Evolutionary conservation across 2,113 vertebrate species (phyloP).

Genomic region (Eurystomus gularis): DNA sequence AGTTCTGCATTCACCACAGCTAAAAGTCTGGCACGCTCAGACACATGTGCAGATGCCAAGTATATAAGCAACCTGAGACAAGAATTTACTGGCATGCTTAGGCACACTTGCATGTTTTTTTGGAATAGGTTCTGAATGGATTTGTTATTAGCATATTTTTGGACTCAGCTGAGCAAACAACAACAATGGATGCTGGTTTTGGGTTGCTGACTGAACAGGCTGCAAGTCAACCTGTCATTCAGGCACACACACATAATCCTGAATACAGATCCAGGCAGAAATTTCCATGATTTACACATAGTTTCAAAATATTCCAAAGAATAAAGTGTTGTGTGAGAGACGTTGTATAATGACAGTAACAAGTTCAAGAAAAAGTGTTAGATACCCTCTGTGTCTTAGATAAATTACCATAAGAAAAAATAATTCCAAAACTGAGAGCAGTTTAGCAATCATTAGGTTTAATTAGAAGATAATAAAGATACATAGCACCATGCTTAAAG

Average conservation of each 20-base stretch:
- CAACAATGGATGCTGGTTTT: not conserved
- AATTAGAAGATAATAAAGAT: not conserved
- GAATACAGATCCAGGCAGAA: not conserved
- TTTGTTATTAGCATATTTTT: not conserved
- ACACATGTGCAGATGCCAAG: not conserved
- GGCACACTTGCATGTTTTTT: not conserved
- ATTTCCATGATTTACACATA: fast-evolving
- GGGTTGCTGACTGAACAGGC: not conserved
- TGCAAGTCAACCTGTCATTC: not conserved
- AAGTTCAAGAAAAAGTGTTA: not conserved
- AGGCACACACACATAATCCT: not conserved
- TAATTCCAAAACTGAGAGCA: not conserved
- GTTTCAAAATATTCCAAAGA: not conserved
- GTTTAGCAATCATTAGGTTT: not conserved
- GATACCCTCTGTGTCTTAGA: not conserved
- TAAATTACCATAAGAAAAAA: not conserved
- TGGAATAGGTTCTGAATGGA: not conserved
- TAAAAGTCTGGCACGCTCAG: not conserved
- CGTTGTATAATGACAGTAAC: not conserved
- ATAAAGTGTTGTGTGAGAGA: not conserved
- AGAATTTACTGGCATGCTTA: not conserved
- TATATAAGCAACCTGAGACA: not conserved
- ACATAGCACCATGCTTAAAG: not conserved
- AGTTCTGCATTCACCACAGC: not conserved
- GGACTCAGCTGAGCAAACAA: not conserved